Evolutionary conservation across 1,140 invertebrate species (phyloP).

Genomic region (Holotrichia oblita): DNA sequence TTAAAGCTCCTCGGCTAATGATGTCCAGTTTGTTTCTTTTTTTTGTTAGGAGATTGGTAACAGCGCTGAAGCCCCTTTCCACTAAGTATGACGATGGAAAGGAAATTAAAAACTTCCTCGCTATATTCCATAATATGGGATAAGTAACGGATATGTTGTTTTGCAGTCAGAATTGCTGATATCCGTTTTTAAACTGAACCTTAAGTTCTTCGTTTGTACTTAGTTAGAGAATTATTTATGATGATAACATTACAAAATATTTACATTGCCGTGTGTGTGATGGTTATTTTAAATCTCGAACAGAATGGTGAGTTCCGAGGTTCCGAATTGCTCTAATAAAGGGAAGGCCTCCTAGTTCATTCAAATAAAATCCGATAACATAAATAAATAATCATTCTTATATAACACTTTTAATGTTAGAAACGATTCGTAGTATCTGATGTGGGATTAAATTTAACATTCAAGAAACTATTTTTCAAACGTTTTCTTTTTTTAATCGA

Average conservation of each 20-base stretch:
- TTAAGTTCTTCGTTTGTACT: no score
- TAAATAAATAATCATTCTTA: background rate
- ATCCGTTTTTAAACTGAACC: no score
- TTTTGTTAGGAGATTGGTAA: no score
- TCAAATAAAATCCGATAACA: background rate
- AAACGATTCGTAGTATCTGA: background rate
- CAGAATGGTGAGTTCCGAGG: background rate
- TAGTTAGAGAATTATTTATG: constrained; percentile 7
- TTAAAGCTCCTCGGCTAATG: no score
- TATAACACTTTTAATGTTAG: background rate
- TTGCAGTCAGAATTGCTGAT: no score
- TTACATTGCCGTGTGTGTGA: background rate
- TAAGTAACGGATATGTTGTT: no score
- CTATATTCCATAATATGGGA: no score
- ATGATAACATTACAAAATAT: constrained; percentile 18
- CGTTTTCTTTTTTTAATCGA: no score
- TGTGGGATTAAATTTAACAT: background rate
- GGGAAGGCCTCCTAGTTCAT: background rate
- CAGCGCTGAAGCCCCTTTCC: no score
- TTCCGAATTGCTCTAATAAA: background rate
- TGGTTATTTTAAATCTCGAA: constrained; percentile 14
- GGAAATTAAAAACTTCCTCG: no score
- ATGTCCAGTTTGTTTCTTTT: no score
- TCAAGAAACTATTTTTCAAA: background rate
- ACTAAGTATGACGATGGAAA: no score